These are phyloP conservation scores for Sminthurides aquaticus DNA, from an alignment of 2,888 invertebrate genomes.

Conservation along the genomic window DNA sequence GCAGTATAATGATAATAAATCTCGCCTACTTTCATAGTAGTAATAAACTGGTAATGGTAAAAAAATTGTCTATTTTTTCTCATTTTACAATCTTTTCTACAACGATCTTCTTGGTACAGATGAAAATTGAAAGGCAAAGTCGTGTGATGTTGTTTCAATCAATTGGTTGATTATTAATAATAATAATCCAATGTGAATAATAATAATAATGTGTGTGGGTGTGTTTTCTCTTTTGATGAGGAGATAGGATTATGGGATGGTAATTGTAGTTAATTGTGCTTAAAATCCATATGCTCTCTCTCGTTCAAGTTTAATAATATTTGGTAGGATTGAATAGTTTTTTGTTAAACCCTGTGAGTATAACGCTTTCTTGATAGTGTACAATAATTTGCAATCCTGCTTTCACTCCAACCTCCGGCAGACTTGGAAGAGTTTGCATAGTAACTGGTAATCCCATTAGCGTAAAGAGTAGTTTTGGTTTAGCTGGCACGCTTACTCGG, in stretches of 20 bases:
- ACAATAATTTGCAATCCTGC: too few relatives aligned
- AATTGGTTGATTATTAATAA: neutral
- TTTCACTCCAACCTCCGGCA: too few relatives aligned
- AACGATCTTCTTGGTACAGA: conserved; percentile 3
- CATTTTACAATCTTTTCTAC: neutral
- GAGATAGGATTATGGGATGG: too few relatives aligned
- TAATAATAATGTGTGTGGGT: neutral
- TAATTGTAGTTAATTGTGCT: neutral
- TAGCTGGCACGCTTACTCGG: too few relatives aligned
- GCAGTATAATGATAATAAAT: conserved; percentile 5
- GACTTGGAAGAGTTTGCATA: too few relatives aligned
- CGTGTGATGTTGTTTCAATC: neutral
- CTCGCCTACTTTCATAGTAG: conserved; percentile 3
- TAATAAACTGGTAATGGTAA: conserved; percentile 4
- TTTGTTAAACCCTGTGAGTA: too few relatives aligned
- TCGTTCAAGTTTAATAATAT: too few relatives aligned
- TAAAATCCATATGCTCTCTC: too few relatives aligned
- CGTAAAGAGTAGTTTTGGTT: too few relatives aligned
- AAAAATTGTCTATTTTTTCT: neutral
- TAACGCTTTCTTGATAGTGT: too few relatives aligned
- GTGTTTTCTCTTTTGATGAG: neutral
- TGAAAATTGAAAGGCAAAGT: conserved; percentile 7
- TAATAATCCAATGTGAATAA: neutral
- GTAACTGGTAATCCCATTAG: too few relatives aligned
- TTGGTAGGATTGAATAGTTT: too few relatives aligned